Evolutionary conservation across 1,140 invertebrate species (phyloP), one percentile per base, ranked within the genome.

Genomic region (Drosophila tsacasi): DNA sequence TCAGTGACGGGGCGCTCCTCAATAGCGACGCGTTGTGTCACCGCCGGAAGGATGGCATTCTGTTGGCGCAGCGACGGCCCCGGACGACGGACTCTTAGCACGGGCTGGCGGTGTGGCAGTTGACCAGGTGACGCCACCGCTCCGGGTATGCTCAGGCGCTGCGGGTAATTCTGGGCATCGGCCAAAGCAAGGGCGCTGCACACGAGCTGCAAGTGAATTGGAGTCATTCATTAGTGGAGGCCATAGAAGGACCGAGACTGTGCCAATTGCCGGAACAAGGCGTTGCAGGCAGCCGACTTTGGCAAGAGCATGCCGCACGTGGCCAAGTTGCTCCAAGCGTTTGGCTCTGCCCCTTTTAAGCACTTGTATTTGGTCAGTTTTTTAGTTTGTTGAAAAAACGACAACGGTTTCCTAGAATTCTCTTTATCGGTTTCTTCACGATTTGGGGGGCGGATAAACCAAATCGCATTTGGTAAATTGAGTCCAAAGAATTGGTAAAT

Each of bases 1-100:
- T 95, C 94, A 10, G 94, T 94, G 32, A 95, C 94, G 23, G 95
- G 94, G 79, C 95, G 95, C 64, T 94, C 95, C 39, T 95, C 95
- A 6, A 89, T 72, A 92, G 79, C 19, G 3, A 82, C 32, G 46
- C 86, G 77, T 10, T 93, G 93, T 65, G 94, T 94, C 7, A 93
- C 92, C 5, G 94, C 93, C 1, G 94, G 87, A 1, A 94, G 89
- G 27, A 94, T 93, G 17, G 93, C 91, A 5, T 95, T 94, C 61
- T 89, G 84, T 25, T 91, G 81, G 47, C 94, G 93, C 9, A 93
- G 84, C 3, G 77, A 68, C 1, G 57, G 30, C 10, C 78, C 75
- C 7, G 94, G 94, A 55, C 94, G 93, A 46, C 94, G 93, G 15
- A 94, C 92, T 55, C 94, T 93, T 2, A 93, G 66, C 35, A 93